Percentiles rank a stretch among this genome's conserved stretches.
Conservation (phyloP, 2,888 invertebrate genomes). For the Myopa testacea region DNA sequence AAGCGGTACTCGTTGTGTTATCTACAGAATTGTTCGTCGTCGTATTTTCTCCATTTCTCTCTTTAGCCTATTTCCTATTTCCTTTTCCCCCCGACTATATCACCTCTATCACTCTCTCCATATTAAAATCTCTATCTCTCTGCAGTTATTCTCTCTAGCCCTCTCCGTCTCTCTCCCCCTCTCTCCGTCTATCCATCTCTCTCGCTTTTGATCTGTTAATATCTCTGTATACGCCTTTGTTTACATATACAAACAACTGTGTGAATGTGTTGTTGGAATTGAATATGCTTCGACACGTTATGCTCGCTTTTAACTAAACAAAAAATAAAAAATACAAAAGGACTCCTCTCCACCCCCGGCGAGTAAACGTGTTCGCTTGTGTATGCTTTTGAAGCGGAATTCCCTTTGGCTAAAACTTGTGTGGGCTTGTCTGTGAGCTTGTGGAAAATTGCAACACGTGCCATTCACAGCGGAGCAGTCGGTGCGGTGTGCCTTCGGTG, state of each 20-base stretch:
- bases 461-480: too few relatives aligned
- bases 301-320: neutral
- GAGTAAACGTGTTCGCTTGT: neutral
- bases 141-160: too few relatives aligned
- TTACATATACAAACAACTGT: neutral
- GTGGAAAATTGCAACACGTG: neutral
- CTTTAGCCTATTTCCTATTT: neutral
- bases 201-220: neutral
- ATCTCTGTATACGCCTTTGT: neutral
- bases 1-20: too few relatives aligned
- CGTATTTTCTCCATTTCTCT: neutral
- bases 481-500: neutral
- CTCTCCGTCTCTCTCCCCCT: too few relatives aligned
- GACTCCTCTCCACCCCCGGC: neutral
- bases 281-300: slow-evolving; percentile 19
- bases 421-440: neutral
- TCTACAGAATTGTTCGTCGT: neutral
- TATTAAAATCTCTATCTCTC: too few relatives aligned
- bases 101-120: too few relatives aligned
- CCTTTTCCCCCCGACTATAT: too few relatives aligned
- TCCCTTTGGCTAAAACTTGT: neutral
- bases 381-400: too few relatives aligned
- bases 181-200: too few relatives aligned
- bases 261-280: neutral
- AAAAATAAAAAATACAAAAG: neutral